Base-by-base conservation (phyloP, 2,888 invertebrate species). In the Merodon equestris region DNA sequence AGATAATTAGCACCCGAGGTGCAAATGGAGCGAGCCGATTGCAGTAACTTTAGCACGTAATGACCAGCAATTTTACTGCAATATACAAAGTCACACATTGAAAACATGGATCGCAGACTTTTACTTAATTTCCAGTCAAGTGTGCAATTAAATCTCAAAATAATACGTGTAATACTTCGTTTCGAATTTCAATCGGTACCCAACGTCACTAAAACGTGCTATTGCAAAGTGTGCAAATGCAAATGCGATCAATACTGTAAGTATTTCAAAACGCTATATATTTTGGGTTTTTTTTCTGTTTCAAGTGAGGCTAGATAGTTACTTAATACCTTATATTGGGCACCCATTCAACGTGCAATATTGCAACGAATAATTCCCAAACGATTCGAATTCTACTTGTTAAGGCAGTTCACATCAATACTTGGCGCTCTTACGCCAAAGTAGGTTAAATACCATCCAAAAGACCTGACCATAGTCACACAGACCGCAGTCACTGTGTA, bases 371-470 rank as follows among this genome's bases (percentile, higher is more conserved):
- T 57, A 57, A 67, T 79, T 73, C 77, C 63, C 73, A 68, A 53
- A 27, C 27, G 27, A 27, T 4, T 27, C 27, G 27, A 27, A 2
- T 48, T 58, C 58, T 58, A 61, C 50, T 79, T 67, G 58, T 27
- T 73, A 79, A 79, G 34, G 68, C 73, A 74, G 60, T 58, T 63
- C 79, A 79, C 68, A 73, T 79, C 64, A 79, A 45, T 51, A 53
- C 48, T 70, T 38, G 44, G 60, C 53, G 18, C 54, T 63, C 54
- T 50, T 70, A 64, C 36, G 38, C 73, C 63, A 64, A 79, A 79
- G 73, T 79, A 70, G 79, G 79, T 79, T 79, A 79, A 79, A 79
- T 73, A 68, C 68, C 68, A 63, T 70, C 73, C 48, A 64, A 68
- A 73, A 79, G 73, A 64, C 58, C 51, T 68, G 61, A 53, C 54